A percentile compares a stretch with the other conserved stretches of the same genome.
phyloP scores from a whole-genome alignment of 2,888 invertebrate species.

The Cantharis rustica region DNA sequence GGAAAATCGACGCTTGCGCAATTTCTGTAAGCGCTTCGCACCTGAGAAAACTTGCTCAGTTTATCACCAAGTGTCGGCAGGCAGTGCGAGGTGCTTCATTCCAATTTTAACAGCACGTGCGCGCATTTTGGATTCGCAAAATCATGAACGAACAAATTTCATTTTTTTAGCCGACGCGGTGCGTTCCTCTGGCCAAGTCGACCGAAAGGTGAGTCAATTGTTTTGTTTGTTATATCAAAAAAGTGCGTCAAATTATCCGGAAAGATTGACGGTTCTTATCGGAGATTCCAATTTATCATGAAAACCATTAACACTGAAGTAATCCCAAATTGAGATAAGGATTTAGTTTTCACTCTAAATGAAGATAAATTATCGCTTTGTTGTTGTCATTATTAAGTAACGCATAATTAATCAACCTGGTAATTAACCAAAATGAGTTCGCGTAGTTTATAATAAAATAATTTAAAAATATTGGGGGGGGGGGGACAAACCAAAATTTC shows the following conservation, averaged over 20 bases:
- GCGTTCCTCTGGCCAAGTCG: background rate
- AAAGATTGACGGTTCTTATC: background rate
- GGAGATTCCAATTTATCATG: background rate
- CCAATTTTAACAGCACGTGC: background rate
- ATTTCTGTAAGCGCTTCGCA: background rate
- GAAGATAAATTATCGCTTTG: background rate
- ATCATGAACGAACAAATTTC: background rate
- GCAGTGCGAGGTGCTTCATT: background rate
- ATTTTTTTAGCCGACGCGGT: background rate
- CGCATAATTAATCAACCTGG: background rate
- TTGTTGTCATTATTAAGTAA: background rate
- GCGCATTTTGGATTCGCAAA: background rate
- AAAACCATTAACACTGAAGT: background rate
- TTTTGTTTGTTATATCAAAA: background rate
- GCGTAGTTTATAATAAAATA: background rate
- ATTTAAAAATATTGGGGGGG: too few species aligned
- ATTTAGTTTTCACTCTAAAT: background rate
- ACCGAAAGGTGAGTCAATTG: background rate
- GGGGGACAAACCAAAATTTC: background rate
- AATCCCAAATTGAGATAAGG: background rate
- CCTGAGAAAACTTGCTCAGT: background rate
- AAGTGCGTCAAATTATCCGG: background rate
- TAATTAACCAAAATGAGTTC: background rate
- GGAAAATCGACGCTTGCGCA: conserved; percentile 25
- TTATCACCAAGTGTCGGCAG: background rate